Evolutionary conservation across 2,888 invertebrate genomes (phyloP).

Genomic region (Xanthorhoe spadicearia): DNA sequence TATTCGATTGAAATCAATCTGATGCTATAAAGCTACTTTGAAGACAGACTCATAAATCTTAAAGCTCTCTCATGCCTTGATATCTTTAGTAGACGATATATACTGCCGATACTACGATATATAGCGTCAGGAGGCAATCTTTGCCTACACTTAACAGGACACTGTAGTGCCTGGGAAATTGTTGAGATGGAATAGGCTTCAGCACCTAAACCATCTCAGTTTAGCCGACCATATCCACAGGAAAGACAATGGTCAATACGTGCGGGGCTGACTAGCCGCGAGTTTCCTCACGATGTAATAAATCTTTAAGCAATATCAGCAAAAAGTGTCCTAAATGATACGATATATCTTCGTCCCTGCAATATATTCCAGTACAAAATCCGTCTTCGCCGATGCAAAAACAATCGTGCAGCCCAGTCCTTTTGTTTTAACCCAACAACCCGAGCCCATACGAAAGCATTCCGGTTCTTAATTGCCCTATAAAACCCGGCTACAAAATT

Average conservation of each 20-base stretch:
- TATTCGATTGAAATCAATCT: neutral
- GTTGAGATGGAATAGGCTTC: too few relatives aligned
- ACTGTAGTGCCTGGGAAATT: too few relatives aligned
- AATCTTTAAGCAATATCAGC: neutral
- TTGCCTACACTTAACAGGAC: too few relatives aligned
- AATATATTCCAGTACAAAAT: constrained; percentile 5
- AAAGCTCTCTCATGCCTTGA: too few relatives aligned
- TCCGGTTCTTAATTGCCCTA: constrained; percentile 31
- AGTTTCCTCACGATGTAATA: too few relatives aligned
- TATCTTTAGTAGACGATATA: too few relatives aligned
- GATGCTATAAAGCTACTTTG: neutral
- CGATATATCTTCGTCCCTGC: neutral
- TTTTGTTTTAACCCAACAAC: constrained; percentile 19
- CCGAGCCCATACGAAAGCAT: constrained; percentile 16
- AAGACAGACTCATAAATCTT: neutral
- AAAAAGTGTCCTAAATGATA: neutral
- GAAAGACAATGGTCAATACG: too few relatives aligned
- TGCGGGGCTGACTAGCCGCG: too few relatives aligned
- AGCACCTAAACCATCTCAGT: too few relatives aligned
- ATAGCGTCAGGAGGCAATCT: too few relatives aligned
- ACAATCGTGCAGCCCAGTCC: neutral
- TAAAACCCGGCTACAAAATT: constrained; percentile 43
- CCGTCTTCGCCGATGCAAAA: constrained; percentile 5
- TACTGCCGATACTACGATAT: too few relatives aligned
- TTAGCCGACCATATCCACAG: too few relatives aligned